A percentile compares a stretch with the other conserved stretches of the same genome.
These are phyloP conservation scores for Lochmaea capreae DNA, from an alignment of 2,888 invertebrate genomes.

Conservation along the genomic window DNA sequence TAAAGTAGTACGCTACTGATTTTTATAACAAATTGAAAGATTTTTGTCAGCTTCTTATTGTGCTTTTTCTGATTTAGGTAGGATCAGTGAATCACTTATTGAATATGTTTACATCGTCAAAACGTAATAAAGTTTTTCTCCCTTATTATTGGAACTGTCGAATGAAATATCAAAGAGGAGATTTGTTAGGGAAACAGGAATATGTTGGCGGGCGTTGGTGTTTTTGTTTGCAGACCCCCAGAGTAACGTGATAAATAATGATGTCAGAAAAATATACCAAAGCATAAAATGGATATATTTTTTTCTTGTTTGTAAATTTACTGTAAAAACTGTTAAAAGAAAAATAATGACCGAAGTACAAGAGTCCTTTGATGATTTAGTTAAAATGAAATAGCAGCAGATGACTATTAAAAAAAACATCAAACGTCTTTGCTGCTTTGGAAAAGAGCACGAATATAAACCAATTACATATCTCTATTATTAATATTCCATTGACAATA, in stretches of 20 bases:
- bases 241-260: neutral
- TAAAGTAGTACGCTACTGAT: neutral
- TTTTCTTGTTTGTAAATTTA: neutral
- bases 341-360: neutral
- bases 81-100: constrained; percentile 11
- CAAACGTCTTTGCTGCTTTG: neutral
- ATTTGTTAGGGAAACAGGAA: neutral
- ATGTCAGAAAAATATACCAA: neutral
- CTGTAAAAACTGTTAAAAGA: neutral
- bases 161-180: constrained; percentile 5
- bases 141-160: constrained; percentile 7
- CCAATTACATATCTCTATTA: constrained; percentile 14
- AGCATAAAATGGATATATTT: too few species aligned
- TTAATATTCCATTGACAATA: constrained; percentile 17
- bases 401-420: neutral
- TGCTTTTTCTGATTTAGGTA: neutral
- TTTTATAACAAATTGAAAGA: constrained; percentile 12
- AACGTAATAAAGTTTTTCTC: constrained; percentile 8
- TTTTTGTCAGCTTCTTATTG: constrained; percentile 13
- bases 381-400: neutral
- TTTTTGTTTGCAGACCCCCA: neutral
- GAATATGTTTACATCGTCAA: constrained; percentile 7
- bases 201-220: neutral
- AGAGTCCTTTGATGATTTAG: neutral
- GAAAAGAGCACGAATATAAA: constrained; percentile 4